Conservation (phyloP, 2,113 vertebrate species). For the Sarotherodon lohbergeri region DNA sequence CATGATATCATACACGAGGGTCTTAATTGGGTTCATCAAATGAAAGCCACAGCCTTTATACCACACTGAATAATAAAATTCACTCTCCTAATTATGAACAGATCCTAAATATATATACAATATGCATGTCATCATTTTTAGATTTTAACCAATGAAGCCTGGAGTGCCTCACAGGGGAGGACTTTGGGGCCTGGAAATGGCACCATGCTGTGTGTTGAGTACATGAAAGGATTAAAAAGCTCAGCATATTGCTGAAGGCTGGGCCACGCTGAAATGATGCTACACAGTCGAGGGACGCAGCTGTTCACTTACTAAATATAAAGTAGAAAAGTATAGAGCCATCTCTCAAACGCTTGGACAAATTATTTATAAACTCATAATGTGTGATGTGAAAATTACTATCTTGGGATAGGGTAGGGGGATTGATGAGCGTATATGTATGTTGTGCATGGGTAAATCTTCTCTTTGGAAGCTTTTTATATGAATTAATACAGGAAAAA, state of each 20-base stretch:
- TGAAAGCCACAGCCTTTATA: not conserved
- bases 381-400: not conserved
- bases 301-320: constrained; percentile 31
- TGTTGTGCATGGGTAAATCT: not conserved
- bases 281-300: constrained; percentile 20
- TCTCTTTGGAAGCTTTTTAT: not conserved
- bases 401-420: not conserved
- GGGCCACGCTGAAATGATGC: constrained; percentile 9
- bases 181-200: constrained; percentile 19
- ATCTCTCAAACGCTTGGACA: not conserved
- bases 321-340: constrained; percentile 9
- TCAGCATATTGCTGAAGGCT: constrained; percentile 42
- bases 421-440: not conserved
- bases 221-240: constrained; percentile 56
- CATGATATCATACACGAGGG: constrained; percentile 10
- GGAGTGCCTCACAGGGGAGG: not conserved
- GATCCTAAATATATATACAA: not conserved
- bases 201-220: constrained; percentile 24
- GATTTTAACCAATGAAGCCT: not conserved
- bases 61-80: not conserved
- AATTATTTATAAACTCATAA: constrained; percentile 39
- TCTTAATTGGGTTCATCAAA: constrained; percentile 23
- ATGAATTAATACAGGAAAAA: not conserved
- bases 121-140: not conserved
- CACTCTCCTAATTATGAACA: not conserved